Evolutionary conservation across 2,113 vertebrate species (phyloP), one percentile per base, ranked within the genome.

Genomic region (Nothoprocta perdicaria): DNA sequence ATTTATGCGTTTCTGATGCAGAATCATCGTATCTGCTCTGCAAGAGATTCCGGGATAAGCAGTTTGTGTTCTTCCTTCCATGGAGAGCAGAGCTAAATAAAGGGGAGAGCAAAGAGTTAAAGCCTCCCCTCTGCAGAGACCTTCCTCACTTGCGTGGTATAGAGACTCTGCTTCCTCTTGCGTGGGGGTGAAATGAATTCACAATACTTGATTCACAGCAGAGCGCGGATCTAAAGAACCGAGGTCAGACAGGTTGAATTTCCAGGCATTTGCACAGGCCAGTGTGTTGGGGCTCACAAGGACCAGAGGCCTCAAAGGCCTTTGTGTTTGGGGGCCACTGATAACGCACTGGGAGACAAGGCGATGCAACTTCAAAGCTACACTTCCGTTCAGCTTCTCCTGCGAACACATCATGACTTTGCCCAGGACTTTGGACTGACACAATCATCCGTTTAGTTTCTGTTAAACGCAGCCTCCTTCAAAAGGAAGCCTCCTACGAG

Each of bases 41-140:
- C 1, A 38, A 83, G 35, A 69, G 27, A 45, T 4, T 41, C 33
- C 43, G 48, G 57, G n/a, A 35, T 7, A 23, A 88, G 22, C 31
- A 29, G 33, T 15, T 40, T 26, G 15, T n/a, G 33, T 46, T 74
- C 12, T 7, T 63, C 50, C 63, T 57, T 45, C 55, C 33, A 5
- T 31, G 12, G 43, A 16, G 8, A 46, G 29, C 60, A 17, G 27
- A 38, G 38, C 22, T 38, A 46, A 89, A 31, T 12, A 40, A 57
- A 69, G 38, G 33, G 21, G 76, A 66, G 11, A 68, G 66, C n/a
- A 67, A 86, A 88, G 93, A 53, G 91, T 91, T 95, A 92, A 93
- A 26, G 33, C 2, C 69, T 71, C 38, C 38, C 63, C 57, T 77
- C 11, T 52, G 65, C 6, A 86, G 46, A 76, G 84, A 53, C 43